phyloP scores from a whole-genome alignment of 1,140 invertebrate species.

The Calliphora vicina region DNA sequence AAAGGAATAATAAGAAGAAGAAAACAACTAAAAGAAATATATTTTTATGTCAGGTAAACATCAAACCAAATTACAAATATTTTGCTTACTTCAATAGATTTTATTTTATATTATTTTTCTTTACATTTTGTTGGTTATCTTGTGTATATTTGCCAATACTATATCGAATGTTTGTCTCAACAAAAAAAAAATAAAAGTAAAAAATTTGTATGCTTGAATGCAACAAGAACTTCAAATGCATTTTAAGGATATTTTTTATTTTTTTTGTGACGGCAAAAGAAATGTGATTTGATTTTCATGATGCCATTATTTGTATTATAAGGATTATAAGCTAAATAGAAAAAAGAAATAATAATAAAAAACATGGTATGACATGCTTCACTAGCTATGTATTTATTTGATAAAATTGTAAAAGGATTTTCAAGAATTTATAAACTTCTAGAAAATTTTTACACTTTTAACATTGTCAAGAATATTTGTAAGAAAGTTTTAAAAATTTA shows the following conservation, averaged over 20 bases:
- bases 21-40: neutral
- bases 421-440: neutral
- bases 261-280: no score
- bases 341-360: no score
- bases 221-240: constrained; percentile 12
- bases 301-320: neutral
- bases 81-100: constrained; percentile 47
- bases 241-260: neutral
- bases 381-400: neutral
- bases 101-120: no score
- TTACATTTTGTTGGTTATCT: neutral
- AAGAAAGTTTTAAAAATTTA: no score
- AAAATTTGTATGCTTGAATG: neutral
- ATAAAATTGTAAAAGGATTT: neutral
- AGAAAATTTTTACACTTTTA: neutral
- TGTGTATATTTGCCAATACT: neutral
- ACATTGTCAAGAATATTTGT: no score
- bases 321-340: neutral
- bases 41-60: constrained; percentile 49
- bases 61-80: constrained; percentile 62
- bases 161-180: neutral
- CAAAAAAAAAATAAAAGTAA: no score
- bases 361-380: neutral
- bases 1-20: no score
- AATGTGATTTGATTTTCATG: constrained; percentile 19